A percentile compares a stretch with the other conserved stretches of the same genome.
Conservation (phyloP, 2,113 vertebrate species). For the Bufo bufo region DNA sequence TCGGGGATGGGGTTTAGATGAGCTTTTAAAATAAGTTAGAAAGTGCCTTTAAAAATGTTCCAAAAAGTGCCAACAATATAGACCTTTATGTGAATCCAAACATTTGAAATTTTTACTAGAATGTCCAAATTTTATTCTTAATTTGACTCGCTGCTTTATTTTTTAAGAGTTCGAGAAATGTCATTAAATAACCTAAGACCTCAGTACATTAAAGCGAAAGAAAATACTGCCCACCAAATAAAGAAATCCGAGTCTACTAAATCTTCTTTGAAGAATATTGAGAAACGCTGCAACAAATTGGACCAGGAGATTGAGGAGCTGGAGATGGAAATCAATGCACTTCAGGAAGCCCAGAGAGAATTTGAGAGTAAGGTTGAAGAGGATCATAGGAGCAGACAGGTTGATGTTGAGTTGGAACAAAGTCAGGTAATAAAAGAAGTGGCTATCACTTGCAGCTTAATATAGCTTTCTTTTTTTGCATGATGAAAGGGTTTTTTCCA, state of each 20-base stretch:
- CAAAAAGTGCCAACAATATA: no score
- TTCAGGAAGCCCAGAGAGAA: slow-evolving; percentile 74
- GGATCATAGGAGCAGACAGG: slow-evolving; percentile 64
- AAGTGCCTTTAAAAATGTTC: no score
- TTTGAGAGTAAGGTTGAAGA: slow-evolving; percentile 79
- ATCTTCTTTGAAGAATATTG: slow-evolving; percentile 71
- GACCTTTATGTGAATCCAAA: no score
- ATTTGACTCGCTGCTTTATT: neutral
- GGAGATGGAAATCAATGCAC: slow-evolving; percentile 73
- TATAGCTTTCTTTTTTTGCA: no score
- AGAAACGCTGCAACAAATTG: slow-evolving; percentile 71
- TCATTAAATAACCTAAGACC: slow-evolving; percentile 76
- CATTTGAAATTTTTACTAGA: no score
- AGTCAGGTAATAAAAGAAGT: slow-evolving; percentile 77
- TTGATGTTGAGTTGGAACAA: slow-evolving; percentile 76
- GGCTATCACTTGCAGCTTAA: no score
- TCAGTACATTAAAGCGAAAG: slow-evolving; percentile 89
- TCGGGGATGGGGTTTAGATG: no score
- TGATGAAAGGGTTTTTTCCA: no score
- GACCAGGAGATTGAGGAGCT: slow-evolving; percentile 77
- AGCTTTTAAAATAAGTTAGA: no score
- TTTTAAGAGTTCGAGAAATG: slow-evolving; percentile 79
- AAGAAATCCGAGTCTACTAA: slow-evolving; percentile 79
- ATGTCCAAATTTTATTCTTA: no score
- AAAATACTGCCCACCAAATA: slow-evolving; percentile 84